Percentiles rank a stretch among this genome's conserved stretches.
Conservation (phyloP, 2,888 invertebrate genomes). For the Rhagium mordax region DNA sequence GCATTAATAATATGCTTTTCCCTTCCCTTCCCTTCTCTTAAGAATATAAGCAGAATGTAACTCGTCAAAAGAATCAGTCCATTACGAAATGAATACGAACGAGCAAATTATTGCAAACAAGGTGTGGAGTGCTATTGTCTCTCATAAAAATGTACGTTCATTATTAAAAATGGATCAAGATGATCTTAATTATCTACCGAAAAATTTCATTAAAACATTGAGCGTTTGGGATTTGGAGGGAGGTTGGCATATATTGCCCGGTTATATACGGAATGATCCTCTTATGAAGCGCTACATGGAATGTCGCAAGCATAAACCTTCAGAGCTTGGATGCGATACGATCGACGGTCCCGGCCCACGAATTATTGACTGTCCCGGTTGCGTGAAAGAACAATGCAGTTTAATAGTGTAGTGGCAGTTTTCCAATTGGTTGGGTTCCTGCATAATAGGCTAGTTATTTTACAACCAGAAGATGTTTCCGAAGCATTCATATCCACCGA, state of each 20-base stretch:
- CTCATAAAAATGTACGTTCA: neutral
- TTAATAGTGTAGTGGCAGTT: neutral
- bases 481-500: neutral
- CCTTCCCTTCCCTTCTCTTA: neutral
- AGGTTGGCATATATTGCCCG: constrained; percentile 3
- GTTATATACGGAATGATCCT: constrained; percentile 10
- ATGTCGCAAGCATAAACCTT: neutral
- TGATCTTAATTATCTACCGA: constrained; percentile 2
- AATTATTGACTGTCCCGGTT: neutral
- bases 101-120: neutral
- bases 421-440: neutral
- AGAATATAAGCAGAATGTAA: neutral
- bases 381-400: neutral
- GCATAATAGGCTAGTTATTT: neutral
- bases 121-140: neutral
- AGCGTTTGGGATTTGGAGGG: constrained; percentile 4
- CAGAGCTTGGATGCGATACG: neutral
- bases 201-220: constrained; percentile 5
- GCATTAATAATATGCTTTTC: too few relatives aligned
- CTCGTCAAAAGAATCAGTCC: neutral
- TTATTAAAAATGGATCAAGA: neutral
- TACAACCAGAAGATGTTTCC: neutral
- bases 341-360: neutral
- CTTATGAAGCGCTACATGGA: constrained; percentile 1
- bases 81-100: neutral